Percentiles rank a stretch among this genome's conserved stretches.
Evolutionary conservation across 1,140 invertebrate genomes (phyloP).

Genomic region (Mamestra configurata): DNA sequence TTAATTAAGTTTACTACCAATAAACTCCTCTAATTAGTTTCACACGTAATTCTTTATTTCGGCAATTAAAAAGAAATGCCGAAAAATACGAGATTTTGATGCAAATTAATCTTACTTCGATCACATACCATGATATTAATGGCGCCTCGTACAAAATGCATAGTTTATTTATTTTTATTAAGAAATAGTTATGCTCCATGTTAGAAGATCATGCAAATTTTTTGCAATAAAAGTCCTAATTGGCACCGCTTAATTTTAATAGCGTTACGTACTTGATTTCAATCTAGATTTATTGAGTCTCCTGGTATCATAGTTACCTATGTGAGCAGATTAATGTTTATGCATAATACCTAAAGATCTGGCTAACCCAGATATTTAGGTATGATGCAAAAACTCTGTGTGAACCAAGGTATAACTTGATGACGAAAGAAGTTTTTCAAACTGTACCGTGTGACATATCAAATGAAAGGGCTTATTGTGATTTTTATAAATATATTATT

Average conservation of each 20-base stretch:
- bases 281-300: too few relatives aligned
- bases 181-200: not conserved
- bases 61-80: slow-evolving; percentile 1
- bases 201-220: not conserved
- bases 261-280: not conserved
- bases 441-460: too few relatives aligned
- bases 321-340: too few relatives aligned
- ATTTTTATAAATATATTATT: too few relatives aligned
- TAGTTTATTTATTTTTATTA: not conserved
- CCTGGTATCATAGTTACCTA: too few relatives aligned
- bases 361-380: too few relatives aligned
- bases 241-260: not conserved
- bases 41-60: not conserved
- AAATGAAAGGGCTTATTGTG: too few relatives aligned
- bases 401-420: too few relatives aligned
- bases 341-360: too few relatives aligned
- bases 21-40: not conserved
- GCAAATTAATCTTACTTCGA: not conserved
- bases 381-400: too few relatives aligned
- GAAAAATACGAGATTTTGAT: not conserved
- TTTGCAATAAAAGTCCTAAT: not conserved
- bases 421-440: too few relatives aligned
- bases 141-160: not conserved
- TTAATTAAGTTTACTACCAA: not conserved
- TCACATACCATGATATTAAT: not conserved